Base-by-base conservation (phyloP, 1,140 invertebrate species). In the Brachionus asplanchnoidis region DNA sequence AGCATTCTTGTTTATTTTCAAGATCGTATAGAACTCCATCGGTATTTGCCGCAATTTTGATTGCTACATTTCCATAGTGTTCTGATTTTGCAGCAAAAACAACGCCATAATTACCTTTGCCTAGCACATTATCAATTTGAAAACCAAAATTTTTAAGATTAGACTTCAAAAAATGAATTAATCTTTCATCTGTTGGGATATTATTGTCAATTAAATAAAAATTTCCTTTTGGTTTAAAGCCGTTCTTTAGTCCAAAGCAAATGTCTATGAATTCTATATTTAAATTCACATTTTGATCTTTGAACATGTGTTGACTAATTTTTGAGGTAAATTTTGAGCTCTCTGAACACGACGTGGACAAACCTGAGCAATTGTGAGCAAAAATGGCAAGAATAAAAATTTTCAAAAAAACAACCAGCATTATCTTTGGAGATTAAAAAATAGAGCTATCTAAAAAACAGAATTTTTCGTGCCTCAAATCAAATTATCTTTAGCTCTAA, bases 211-310 rank as follows among this genome's bases (percentile, higher is more conserved):
- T 20, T 20, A 77, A 77, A 26, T 77, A 77, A 28, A 50, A 77
- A 26, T 77, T 50, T 50, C 44, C 44, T 12, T 46, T 77, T 20
- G n/a, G 42, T 53, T 53, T 77, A 28, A 77, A 26, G 14, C 42
- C 44, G 26, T 77, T 77, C 14, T 77, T 53, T 77, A 77, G 7
- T 12, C 73, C 44, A 50, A 14, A 28, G 4, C 73, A 77, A 4
- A 77, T 50, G 28, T 77, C 73, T 14, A 77, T 77, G 26, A 77
- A 77, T 77, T 77, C 73, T 50, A 77, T 77, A 50, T 77, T 50
- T 12, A 77, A 50, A 77, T 77, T 77, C 11, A 50, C 11, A 20
- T 44, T 50, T 14, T 50, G 20, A 32, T 77, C 73, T 7, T 53
- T 46, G 14, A 77, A 77, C 17, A 77, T 26, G n/a, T 50, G 53